phyloP scores from a whole-genome alignment of 2,797 vertebrate genomes.

The Enoplosus armatus region DNA sequence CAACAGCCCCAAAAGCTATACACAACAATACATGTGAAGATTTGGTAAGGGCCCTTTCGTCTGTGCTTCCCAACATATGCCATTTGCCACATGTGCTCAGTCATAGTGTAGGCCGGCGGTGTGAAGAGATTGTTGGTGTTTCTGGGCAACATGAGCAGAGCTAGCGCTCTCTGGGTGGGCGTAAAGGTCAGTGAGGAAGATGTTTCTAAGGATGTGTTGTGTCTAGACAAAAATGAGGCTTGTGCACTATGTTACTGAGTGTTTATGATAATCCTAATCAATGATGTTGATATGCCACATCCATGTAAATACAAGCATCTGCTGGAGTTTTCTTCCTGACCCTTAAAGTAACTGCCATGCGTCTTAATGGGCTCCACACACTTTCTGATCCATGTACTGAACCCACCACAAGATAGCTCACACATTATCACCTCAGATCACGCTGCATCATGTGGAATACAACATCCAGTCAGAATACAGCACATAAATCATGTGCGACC shows the following conservation, averaged over 20 bases:
- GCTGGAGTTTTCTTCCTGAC: slow-evolving; percentile 12
- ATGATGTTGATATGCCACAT: slow-evolving; percentile 7
- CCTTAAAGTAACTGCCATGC: not conserved
- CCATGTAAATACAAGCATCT: slow-evolving; percentile 17
- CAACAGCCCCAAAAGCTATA: slow-evolving; percentile 55
- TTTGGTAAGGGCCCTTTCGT: slow-evolving; percentile 43
- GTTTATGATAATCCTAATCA: slow-evolving; percentile 17
- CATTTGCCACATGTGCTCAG: slow-evolving; percentile 63
- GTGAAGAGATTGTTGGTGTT: slow-evolving; percentile 50
- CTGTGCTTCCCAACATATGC: slow-evolving; percentile 62
- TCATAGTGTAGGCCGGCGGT: slow-evolving; percentile 36
- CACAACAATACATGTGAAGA: slow-evolving; percentile 43
- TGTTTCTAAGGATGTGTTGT: slow-evolving; percentile 40
- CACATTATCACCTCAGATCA: slow-evolving; percentile 12
- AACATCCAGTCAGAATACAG: not conserved
- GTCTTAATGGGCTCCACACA: not conserved
- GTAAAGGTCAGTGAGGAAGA: slow-evolving; percentile 61
- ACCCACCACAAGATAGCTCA: not conserved
- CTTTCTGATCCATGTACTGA: not conserved
- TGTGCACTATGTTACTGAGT: not conserved
- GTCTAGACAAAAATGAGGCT: slow-evolving; percentile 39
- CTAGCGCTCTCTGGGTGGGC: slow-evolving; percentile 24
- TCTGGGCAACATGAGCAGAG: slow-evolving; percentile 48
- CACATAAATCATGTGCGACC: not conserved
- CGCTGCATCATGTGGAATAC: slow-evolving; percentile 1